phyloP scores from a whole-genome alignment of 1,140 invertebrate genomes.

The Drosophila micromelanica region DNA sequence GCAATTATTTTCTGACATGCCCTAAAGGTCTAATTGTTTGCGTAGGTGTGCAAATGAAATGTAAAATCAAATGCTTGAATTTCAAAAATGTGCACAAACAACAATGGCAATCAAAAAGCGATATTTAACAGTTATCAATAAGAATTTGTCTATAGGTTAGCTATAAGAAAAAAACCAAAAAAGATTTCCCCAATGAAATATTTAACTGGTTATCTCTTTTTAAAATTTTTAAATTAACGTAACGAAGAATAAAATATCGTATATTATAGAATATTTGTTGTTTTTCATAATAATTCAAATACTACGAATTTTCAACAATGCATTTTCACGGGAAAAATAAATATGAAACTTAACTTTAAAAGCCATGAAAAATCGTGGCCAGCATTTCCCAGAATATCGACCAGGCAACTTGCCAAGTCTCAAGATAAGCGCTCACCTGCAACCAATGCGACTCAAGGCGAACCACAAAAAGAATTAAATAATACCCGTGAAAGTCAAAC shows the following conservation, averaged over 20 bases:
- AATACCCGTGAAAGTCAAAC: background rate
- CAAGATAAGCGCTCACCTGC: constrained; percentile 7
- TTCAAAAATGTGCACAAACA: constrained; percentile 13
- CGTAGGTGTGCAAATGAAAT: constrained; percentile 6
- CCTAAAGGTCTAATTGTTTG: constrained; percentile 13
- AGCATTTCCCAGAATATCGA: constrained; percentile 1
- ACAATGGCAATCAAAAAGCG: constrained; percentile 17
- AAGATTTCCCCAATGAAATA: too few relatives aligned
- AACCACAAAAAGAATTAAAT: too few relatives aligned
- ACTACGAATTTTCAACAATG: background rate
- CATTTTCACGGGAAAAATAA: background rate
- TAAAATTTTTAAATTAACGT: too few relatives aligned
- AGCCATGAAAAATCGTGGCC: background rate
- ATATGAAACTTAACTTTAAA: background rate
- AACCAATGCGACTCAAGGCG: background rate
- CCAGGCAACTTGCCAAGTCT: constrained; percentile 2
- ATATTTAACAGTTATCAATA: constrained; percentile 12
- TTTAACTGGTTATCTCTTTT: too few relatives aligned
- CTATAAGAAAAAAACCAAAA: background rate
- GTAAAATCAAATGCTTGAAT: constrained; percentile 10
- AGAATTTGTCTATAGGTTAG: background rate
- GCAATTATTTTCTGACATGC: constrained; percentile 67
- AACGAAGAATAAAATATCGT: too few relatives aligned
- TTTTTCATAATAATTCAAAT: background rate
- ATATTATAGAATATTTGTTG: too few relatives aligned